Evolutionary conservation across 2,888 invertebrate species (phyloP), one percentile per base, ranked within the genome.

Genomic region (Andrena minutula): DNA sequence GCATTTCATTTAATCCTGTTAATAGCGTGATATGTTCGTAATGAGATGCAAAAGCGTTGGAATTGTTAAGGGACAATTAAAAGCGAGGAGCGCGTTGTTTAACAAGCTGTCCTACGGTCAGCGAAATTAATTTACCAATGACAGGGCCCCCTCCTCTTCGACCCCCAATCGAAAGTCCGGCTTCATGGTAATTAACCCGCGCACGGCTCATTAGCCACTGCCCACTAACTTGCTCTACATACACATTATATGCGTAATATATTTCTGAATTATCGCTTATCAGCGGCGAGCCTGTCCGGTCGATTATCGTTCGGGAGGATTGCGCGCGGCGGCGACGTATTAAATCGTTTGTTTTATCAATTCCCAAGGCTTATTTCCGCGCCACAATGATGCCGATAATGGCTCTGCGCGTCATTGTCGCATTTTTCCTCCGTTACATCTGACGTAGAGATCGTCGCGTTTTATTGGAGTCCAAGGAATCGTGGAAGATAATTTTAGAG

Each of bases 281-380:
- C 85, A 82, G 76, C 75, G 74, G 76, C 53, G 58, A 53, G 49
- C 47, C 66, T 75, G 75, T 49, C 26, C 84, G 80, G 76, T 28
- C 71, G 84, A 84, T 84, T 80, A 84, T 84, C 84, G 69, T 80
- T 72, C 73, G 56, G 3, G 73, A 60, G 32, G 68, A 80, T 76
- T 47, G 76, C 68, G 71, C 80, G 80, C 76, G 51, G 80, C 76
- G 51, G 26, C 64, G 41, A 51, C 74, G 79, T 53, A 66, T 76
- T 73, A 72, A 83, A 84, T 77, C 83, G 80, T 74, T 80, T 76
- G 78, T 75, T 89, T 89, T 88, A 87, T 87, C 88, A 87, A 86
- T 83, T 83, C 79, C 79, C 85, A 66, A 84, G 85, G 79, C 77
- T 85, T 82, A 83, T 72, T 86, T 82, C 78, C 86, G 82, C 82